These are phyloP conservation scores for Larimichthys crocea DNA, from an alignment of 2,113 vertebrate species.

Conservation along the genomic window DNA sequence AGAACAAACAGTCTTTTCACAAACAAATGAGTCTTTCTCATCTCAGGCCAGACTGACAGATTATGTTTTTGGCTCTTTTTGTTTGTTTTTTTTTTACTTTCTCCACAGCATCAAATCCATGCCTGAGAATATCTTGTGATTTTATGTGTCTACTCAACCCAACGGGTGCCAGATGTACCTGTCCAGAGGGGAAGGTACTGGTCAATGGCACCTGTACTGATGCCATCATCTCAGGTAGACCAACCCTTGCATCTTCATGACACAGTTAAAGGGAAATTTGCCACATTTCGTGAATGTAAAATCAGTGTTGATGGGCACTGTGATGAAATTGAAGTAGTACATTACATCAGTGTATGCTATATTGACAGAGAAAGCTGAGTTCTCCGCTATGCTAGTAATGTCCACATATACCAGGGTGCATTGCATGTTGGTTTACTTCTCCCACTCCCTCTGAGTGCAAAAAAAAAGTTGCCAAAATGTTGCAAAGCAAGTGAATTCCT, in stretches of 20 bases:
- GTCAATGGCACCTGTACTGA: conserved; percentile 93
- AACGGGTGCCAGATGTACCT: conserved; percentile 91
- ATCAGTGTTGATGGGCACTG: too few relatives aligned
- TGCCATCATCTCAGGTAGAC: conserved; percentile 88
- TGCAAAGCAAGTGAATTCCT: too few relatives aligned
- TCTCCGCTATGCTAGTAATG: too few relatives aligned
- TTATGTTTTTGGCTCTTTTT: conserved; percentile 4
- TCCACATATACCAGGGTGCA: too few relatives aligned
- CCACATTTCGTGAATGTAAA: too few relatives aligned
- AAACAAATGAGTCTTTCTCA: conserved; percentile 13
- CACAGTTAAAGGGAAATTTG: background rate
- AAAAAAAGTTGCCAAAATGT: too few relatives aligned
- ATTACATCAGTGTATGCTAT: too few relatives aligned
- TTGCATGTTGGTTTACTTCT: too few relatives aligned
- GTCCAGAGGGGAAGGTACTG: conserved; percentile 94
- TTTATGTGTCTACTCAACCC: conserved; percentile 97
- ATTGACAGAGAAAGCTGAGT: too few relatives aligned
- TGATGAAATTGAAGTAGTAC: too few relatives aligned
- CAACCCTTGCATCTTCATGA: background rate
- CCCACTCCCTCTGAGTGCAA: too few relatives aligned
- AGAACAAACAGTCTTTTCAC: conserved; percentile 20
- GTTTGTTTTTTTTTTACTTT: conserved; percentile 14
- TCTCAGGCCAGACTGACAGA: conserved; percentile 17
- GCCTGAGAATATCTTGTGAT: conserved; percentile 90
- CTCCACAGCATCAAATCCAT: conserved; percentile 91